Evolutionary conservation across 2,797 vertebrate species (phyloP).

Genomic region (Apodemus agrarius): DNA sequence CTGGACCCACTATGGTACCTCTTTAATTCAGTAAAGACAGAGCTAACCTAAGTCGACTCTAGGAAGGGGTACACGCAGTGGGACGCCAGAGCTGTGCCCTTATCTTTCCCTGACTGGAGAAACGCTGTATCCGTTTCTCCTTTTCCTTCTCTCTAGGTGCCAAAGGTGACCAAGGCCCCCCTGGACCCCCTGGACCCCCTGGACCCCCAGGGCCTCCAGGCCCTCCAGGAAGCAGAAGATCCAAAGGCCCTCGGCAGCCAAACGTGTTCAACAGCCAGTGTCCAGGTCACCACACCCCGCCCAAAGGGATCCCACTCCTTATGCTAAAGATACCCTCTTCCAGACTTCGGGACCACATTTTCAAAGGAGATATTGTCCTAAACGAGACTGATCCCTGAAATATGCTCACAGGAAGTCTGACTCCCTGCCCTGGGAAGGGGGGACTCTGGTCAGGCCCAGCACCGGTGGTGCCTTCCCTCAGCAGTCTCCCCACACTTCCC

Average conservation of each 20-base stretch:
- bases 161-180: constrained; percentile 91
- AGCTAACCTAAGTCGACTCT: too few relatives aligned
- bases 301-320: not conserved
- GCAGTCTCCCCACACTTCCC: accelerated
- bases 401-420: not conserved
- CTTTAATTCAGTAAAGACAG: not conserved
- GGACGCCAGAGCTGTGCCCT: accelerated
- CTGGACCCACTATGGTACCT: not conserved
- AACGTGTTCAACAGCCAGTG: constrained; percentile 86
- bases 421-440: accelerated
- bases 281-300: constrained; percentile 82
- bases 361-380: not conserved
- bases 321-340: not conserved
- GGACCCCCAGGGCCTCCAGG: constrained; percentile 90
- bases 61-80: accelerated
- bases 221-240: constrained; percentile 88
- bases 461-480: not conserved
- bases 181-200: constrained; percentile 91
- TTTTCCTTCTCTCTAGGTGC: constrained; percentile 81
- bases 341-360: not conserved
- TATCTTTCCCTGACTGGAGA: not conserved
- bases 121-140: not conserved
- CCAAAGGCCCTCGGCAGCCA: constrained; percentile 88
- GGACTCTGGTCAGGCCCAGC: not conserved
- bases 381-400: not conserved